A percentile compares a stretch with the other conserved stretches of the same genome.
phyloP scores from a whole-genome alignment of 2,113 vertebrate genomes.

The Chlamydotis undulata region DNA sequence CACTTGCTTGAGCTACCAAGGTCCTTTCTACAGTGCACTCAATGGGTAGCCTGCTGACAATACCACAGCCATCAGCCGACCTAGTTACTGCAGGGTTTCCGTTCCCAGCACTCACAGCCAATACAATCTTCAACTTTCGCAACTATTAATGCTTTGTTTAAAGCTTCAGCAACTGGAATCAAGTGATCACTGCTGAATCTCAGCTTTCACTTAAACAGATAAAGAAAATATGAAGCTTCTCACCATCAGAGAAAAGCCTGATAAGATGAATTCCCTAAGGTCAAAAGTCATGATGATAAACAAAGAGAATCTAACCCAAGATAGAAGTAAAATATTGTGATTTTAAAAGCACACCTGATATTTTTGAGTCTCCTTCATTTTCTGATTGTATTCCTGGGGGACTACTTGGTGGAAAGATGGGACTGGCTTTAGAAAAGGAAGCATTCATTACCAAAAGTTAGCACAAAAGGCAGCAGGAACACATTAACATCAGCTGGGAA shows the following conservation, averaged over 20 bases:
- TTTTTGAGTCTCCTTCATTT: background rate
- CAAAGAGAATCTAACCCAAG: background rate
- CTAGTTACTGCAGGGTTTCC: slow-evolving; percentile 12
- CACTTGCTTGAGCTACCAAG: background rate
- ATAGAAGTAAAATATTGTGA: background rate
- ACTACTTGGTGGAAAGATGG: background rate
- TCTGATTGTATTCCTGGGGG: background rate
- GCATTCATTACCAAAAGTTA: background rate
- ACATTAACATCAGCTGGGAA: background rate
- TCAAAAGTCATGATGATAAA: background rate
- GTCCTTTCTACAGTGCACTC: background rate
- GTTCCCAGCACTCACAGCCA: slow-evolving; percentile 17
- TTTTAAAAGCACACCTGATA: background rate
- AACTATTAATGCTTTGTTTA: background rate
- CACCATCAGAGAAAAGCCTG: background rate
- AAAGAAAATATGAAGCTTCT: slow-evolving; percentile 4
- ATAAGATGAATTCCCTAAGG: background rate
- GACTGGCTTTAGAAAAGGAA: background rate
- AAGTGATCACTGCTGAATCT: background rate
- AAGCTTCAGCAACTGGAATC: background rate
- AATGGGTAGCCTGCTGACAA: background rate
- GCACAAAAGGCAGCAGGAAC: background rate
- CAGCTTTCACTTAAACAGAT: background rate
- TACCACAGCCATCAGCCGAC: background rate
- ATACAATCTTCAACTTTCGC: background rate